Evolutionary conservation across 2,888 invertebrate species (phyloP).

Genomic region (Oxycera nigricornis): DNA sequence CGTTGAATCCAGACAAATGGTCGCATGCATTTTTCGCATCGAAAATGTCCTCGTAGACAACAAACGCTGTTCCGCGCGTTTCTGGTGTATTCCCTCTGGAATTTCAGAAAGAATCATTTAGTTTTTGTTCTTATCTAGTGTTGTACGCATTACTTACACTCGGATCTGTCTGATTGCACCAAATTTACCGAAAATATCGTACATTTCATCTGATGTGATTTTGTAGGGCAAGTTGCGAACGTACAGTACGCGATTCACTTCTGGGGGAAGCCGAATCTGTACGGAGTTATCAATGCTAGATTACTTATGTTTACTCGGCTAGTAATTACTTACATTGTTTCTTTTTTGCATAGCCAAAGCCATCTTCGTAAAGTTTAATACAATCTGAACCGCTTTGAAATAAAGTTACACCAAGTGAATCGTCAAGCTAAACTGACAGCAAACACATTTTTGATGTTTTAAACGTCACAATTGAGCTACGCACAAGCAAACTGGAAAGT

Average conservation of each 20-base stretch:
- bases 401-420: too few relatives aligned
- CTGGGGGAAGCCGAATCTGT: conserved; percentile 97
- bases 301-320: too few relatives aligned
- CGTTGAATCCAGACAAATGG: conserved; percentile 98
- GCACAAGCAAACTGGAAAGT: not conserved
- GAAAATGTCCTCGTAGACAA: conserved; percentile 99
- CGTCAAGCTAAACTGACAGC: not conserved
- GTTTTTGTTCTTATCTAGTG: conserved; percentile 35
- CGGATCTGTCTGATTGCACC: conserved; percentile 98
- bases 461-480: not conserved
- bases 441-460: not conserved
- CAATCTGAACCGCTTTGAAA: too few relatives aligned
- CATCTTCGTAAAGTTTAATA: too few relatives aligned
- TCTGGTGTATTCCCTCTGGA: conserved; percentile 95
- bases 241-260: conserved; percentile 96
- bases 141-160: conserved; percentile 74
- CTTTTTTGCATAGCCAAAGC: conserved; percentile 78
- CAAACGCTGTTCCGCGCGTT: conserved; percentile 98
- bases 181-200: conserved; percentile 99
- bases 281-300: too few relatives aligned
- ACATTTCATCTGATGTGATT: conserved; percentile 99
- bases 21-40: conserved; percentile 99
- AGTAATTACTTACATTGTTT: conserved; percentile 72
- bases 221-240: conserved; percentile 98
- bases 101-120: conserved; percentile 53